Evolutionary conservation across 1,140 invertebrate genomes (phyloP).

Genomic region (Elysia chlorotica): DNA sequence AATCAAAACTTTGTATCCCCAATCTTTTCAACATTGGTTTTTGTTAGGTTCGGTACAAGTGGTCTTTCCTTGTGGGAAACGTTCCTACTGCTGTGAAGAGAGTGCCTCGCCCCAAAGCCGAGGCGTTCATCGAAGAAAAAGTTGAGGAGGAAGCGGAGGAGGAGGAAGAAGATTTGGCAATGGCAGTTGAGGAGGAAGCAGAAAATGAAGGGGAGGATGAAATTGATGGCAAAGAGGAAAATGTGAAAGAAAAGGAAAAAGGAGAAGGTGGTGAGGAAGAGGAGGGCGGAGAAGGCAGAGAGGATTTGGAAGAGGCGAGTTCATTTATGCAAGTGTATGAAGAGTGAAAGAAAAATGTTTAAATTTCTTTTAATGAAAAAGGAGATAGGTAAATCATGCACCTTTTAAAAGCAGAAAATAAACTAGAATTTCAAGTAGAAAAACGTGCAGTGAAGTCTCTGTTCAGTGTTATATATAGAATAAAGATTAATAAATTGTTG

Average conservation of each 20-base stretch:
- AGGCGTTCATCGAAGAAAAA: background rate
- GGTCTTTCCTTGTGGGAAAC: slow-evolving; percentile 60
- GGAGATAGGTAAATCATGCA: too few relatives aligned
- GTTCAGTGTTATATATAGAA: too few relatives aligned
- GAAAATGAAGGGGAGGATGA: slow-evolving; percentile 23
- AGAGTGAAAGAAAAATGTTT: too few relatives aligned
- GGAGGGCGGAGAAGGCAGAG: slow-evolving; percentile 13
- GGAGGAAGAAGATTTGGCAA: slow-evolving; percentile 4
- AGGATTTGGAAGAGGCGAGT: too few relatives aligned
- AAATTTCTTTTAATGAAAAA: too few relatives aligned
- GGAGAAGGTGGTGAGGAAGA: slow-evolving; percentile 6
- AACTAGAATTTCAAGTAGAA: too few relatives aligned
- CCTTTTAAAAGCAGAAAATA: too few relatives aligned
- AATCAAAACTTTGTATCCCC: too few relatives aligned
- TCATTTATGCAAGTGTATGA: too few relatives aligned
- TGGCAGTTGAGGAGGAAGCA: slow-evolving; percentile 19
- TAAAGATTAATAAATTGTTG: too few relatives aligned
- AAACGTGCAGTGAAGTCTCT: too few relatives aligned
- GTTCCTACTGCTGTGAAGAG: slow-evolving; percentile 45
- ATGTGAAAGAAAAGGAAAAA: slow-evolving; percentile 1
- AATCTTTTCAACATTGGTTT: too few relatives aligned
- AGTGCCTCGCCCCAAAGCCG: slow-evolving; percentile 21
- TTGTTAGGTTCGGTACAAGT: slow-evolving; percentile 42
- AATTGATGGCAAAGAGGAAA: slow-evolving; percentile 23
- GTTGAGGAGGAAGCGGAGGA: slow-evolving; percentile 6